A percentile compares a stretch with the other conserved stretches of the same genome.
These are phyloP conservation scores for Stegodyphus dumicola DNA, from an alignment of 1,140 invertebrate species.

Conservation along the genomic window DNA sequence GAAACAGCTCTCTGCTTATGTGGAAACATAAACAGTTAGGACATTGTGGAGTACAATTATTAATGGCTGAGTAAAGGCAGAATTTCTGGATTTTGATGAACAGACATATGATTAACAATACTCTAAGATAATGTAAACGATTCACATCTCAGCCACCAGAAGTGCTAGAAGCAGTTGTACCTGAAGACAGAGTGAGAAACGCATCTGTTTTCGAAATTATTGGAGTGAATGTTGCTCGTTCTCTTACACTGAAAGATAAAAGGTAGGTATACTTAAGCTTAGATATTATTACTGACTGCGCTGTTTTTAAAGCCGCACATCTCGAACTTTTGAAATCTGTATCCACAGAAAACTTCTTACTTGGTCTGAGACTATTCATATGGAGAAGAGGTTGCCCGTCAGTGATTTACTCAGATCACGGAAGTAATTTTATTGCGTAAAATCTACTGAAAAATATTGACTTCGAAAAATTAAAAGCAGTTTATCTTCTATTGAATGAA, in stretches of 20 bases:
- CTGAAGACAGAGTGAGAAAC: neutral
- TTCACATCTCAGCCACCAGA: neutral
- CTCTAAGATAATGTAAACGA: neutral
- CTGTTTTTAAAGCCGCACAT: neutral
- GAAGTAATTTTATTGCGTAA: neutral
- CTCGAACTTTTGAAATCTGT: neutral
- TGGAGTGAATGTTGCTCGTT: neutral
- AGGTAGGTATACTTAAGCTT: neutral
- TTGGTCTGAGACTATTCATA: neutral
- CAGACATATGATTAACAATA: neutral
- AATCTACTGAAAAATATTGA: neutral
- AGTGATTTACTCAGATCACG: neutral
- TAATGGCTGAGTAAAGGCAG: neutral
- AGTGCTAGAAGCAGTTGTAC: neutral
- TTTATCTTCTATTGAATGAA: too few relatives aligned
- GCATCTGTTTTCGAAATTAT: constrained; percentile 1
- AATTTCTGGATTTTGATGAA: constrained; percentile 7
- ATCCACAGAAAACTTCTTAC: neutral
- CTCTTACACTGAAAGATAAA: neutral
- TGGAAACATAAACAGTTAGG: neutral
- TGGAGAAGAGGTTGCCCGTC: neutral
- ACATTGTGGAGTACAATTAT: neutral
- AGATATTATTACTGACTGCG: neutral
- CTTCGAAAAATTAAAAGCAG: too few relatives aligned
- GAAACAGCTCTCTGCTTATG: neutral